Evolutionary conservation across 2,113 vertebrate genomes (phyloP), one percentile per base, ranked within the genome.

Genomic region (Chloroceryle aenea): DNA sequence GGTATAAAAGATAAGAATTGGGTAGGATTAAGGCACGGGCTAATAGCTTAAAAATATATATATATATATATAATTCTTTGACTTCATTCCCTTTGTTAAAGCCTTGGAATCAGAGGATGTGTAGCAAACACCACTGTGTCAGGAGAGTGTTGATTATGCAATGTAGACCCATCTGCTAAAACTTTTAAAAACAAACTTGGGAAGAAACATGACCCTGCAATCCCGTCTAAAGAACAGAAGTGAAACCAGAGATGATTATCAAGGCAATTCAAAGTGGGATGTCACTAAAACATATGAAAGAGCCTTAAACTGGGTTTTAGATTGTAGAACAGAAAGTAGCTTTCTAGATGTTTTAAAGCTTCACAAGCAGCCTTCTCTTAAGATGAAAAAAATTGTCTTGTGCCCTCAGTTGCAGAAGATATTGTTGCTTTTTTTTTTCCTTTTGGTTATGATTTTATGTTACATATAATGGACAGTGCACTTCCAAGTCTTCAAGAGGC

Each of bases 381-480:
- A 61, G 11, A 8, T 36, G 12, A 4, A 38, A 77, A 85, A 85
- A 40, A 5, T 30, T 30, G 23, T 23, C 4, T 50, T 90, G 38
- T 77, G 55, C 36, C 15, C 94, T 85, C 30, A 62, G 45, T 47
- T 89, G n/a, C 53, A 74, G 72, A 88, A 67, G 38, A 34, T 79
- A 7, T 1, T 50, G 29, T 40, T 72, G 29, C 10, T 7, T 12
- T 9, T 19, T 17, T 16, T 12, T 20, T 34, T 5, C 7, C 10
- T n/a, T 74, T 53, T 42, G 16, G 10, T 74, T 87, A 25, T 32
- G 22, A 63, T 72, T 84, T 80, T 77, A 12, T 27, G 5, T 71
- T 68, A 12, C 14, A 12, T 45, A 9, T 62, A 85, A 30, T 21
- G 47, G 38, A 32, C 43, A 75, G 0, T 0, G 0, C 12, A 27